Evolutionary conservation across 2,888 invertebrate genomes (phyloP), one percentile per base, ranked within the genome.

Genomic region (Onchidella celtica): DNA sequence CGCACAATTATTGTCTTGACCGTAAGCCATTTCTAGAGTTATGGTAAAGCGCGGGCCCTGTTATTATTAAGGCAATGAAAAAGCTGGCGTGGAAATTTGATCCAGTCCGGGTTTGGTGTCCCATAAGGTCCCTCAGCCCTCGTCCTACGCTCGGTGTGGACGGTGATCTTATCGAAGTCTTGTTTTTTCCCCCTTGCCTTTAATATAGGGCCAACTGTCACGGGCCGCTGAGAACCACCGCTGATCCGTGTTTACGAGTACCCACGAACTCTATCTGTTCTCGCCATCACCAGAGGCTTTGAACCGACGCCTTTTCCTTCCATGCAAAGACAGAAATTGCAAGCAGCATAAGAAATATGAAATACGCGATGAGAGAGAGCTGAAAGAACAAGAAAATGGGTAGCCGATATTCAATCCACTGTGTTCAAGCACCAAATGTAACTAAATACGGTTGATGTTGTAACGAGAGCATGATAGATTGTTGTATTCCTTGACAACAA

Each of bases 41-140:
- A 11, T 36, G 27, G 27, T 29, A 29, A 70, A 70, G 9, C 17
- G 17, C n/a, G 57, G n/a, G 61, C 3, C 11, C 73, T 27, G 61
- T 73, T 59, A 73, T 73, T 73, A 73, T 17, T 34, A 4, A 57
- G 36, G 38, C 73, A 34, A 59, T 73, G 32, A 73, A 61, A 73
- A 61, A 72, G 2, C 27, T 0, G 17, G 3, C 0, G 24, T 21
- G 29, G 73, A 38, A 59, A 73, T 24, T 0, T 36, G 61, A 73
- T 73, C 59, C 34, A 38, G 32, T 61, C 14, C 36, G 14, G 4
- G 59, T 27, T 24, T 73, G 9, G 0, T 3, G 59, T 14, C 57
- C 38, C 36, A 36, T 59, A 57, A 3, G 57, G 57, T 72, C 32
- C 29, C n/a, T n/a, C n/a, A n/a, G n/a, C n/a, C n/a, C n/a, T n/a